These are phyloP conservation scores for Zenarchopterus dispar DNA, from an alignment of 2,797 vertebrate species.

Conservation along the genomic window DNA sequence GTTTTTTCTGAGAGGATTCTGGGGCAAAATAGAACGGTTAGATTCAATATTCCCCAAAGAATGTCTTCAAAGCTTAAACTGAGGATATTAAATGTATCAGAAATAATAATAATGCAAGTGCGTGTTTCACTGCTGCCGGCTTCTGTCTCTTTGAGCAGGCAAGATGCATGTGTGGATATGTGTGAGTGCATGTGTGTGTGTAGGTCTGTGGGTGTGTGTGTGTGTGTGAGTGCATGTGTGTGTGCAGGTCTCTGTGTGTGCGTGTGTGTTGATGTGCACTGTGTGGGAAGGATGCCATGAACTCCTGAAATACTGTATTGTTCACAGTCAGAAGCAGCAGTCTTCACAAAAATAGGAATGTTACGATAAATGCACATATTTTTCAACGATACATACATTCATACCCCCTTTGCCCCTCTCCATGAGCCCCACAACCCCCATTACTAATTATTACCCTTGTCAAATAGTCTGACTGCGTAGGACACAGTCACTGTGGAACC, in stretches of 20 bases:
- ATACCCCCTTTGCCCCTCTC: slow-evolving; percentile 74
- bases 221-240: background rate
- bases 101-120: slow-evolving; percentile 81
- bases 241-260: background rate
- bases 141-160: slow-evolving; percentile 55
- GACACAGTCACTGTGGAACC: slow-evolving; percentile 60
- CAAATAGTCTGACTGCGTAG: slow-evolving; percentile 84
- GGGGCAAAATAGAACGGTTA: slow-evolving; percentile 82
- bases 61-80: slow-evolving; percentile 84
- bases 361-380: slow-evolving; percentile 37
- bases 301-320: slow-evolving; percentile 45
- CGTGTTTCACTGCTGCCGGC: slow-evolving; percentile 72
- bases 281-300: slow-evolving; percentile 47
- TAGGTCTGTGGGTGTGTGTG: slow-evolving; percentile 6
- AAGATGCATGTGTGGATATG: slow-evolving; percentile 33
- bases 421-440: slow-evolving; percentile 75
- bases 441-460: slow-evolving; percentile 89
- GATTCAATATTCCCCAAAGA: slow-evolving; percentile 84
- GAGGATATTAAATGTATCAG: slow-evolving; percentile 84
- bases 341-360: slow-evolving; percentile 37
- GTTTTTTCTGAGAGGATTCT: slow-evolving; percentile 82
- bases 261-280: slow-evolving; percentile 38
- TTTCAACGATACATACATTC: slow-evolving; percentile 13
- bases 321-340: slow-evolving; percentile 44
- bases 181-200: background rate